These are phyloP conservation scores for Mycetomoellerius zeteki DNA, from an alignment of 1,140 invertebrate genomes.

Conservation along the genomic window DNA sequence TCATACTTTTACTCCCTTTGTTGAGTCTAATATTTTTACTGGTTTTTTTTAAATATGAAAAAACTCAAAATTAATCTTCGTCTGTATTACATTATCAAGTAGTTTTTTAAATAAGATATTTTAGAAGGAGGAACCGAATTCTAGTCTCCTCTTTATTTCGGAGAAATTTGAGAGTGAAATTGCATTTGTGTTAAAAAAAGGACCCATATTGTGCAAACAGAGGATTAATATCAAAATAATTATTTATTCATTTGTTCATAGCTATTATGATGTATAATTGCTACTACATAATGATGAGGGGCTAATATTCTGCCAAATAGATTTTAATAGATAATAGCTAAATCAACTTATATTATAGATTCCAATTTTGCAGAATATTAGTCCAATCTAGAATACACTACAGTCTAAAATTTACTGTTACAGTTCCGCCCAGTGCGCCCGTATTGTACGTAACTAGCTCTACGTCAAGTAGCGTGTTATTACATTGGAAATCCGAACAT, in stretches of 20 bases:
- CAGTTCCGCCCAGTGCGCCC: constrained; percentile 90
- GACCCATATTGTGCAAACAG: too few species aligned
- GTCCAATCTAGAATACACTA: constrained; percentile 8
- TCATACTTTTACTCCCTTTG: too few species aligned
- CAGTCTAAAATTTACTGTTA: constrained; percentile 40
- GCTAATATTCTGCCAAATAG: not conserved
- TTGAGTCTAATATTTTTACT: too few species aligned
- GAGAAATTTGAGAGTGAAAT: too few species aligned
- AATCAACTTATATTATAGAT: constrained; percentile 11
- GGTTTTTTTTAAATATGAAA: too few species aligned
- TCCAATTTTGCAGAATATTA: constrained; percentile 29
- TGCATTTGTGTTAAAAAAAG: too few species aligned
- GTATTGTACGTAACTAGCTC: constrained; percentile 91
- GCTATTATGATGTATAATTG: not conserved
- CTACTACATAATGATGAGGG: not conserved
- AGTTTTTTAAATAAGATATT: too few species aligned
- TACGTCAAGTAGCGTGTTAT: constrained; percentile 90
- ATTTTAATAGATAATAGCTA: constrained; percentile 22
- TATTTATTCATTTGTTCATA: not conserved
- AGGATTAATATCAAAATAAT: constrained; percentile 3
- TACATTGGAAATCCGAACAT: constrained; percentile 91
- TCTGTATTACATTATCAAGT: too few species aligned
- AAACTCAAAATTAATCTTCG: too few species aligned
- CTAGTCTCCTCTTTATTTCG: too few species aligned
- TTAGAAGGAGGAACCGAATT: too few species aligned